phyloP scores from a whole-genome alignment of 2,113 vertebrate genomes.

The Taxidea taxus region DNA sequence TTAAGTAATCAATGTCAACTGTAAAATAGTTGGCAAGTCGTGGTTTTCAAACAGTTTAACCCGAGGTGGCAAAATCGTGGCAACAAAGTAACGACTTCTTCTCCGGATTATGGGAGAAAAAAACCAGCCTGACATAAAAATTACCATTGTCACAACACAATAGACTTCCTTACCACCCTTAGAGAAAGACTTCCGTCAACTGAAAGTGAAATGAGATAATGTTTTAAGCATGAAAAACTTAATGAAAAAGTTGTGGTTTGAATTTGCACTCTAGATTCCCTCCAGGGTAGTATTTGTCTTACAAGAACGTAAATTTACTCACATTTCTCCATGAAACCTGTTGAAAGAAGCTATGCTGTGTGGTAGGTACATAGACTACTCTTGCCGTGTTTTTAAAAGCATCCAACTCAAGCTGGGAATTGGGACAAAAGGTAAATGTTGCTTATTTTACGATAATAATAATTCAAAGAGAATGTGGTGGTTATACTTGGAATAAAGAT shows the following conservation, averaged over 20 bases:
- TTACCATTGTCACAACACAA: not conserved
- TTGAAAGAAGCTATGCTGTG: slow-evolving; percentile 46
- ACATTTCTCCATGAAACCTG: slow-evolving; percentile 29
- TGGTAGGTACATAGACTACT: not conserved
- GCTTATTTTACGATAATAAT: slow-evolving; percentile 51
- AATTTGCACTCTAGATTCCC: slow-evolving; percentile 14
- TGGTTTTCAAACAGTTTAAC: slow-evolving; percentile 10
- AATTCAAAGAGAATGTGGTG: slow-evolving; percentile 58
- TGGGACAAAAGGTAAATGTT: slow-evolving; percentile 56
- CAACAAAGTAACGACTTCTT: slow-evolving; percentile 12
- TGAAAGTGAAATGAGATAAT: not conserved
- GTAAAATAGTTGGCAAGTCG: not conserved
- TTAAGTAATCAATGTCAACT: not conserved
- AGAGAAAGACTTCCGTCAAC: slow-evolving; percentile 23
- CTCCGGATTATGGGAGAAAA: not conserved
- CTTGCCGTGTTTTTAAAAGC: slow-evolving; percentile 51
- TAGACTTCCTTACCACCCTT: not conserved
- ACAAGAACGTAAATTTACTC: slow-evolving; percentile 34
- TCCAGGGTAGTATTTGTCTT: slow-evolving; percentile 23
- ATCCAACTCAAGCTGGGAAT: slow-evolving; percentile 48
- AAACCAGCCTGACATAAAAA: not conserved
- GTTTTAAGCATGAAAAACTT: not conserved
- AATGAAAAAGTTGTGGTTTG: slow-evolving; percentile 1
- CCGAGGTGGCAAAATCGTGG: slow-evolving; percentile 1
- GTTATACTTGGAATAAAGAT: slow-evolving; percentile 70